phyloP scores from a whole-genome alignment of 2,888 invertebrate genomes.

The Plagodis pulveraria region DNA sequence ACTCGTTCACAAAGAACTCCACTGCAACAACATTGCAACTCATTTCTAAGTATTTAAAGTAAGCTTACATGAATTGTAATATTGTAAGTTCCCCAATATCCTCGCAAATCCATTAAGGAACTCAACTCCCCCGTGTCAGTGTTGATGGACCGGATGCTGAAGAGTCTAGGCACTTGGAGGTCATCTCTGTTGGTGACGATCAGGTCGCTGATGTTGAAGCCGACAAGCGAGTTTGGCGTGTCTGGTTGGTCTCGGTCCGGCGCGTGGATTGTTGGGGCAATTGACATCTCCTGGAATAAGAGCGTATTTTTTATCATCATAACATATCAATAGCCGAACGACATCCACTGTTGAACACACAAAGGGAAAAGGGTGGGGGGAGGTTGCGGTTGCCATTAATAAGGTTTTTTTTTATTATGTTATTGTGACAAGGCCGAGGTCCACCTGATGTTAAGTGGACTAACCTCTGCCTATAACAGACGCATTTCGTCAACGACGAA shows the following conservation, averaged over 20 bases:
- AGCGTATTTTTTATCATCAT: too few species aligned
- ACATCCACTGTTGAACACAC: too few species aligned
- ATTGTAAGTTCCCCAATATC: constrained; percentile 84
- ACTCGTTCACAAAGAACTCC: too few species aligned
- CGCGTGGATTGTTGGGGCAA: constrained; percentile 69
- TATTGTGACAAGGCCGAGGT: too few species aligned
- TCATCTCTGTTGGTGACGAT: constrained; percentile 51
- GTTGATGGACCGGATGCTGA: constrained; percentile 61
- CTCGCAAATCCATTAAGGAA: constrained; percentile 70
- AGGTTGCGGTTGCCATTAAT: too few species aligned
- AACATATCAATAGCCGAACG: too few species aligned
- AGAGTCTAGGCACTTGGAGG: constrained; percentile 55
- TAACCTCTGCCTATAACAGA: too few species aligned
- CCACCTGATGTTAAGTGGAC: too few species aligned
- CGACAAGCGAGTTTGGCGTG: constrained; percentile 81
- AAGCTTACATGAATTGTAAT: constrained; percentile 77
- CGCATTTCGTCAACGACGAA: too few species aligned
- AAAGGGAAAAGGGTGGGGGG: too few species aligned
- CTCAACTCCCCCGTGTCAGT: constrained; percentile 72
- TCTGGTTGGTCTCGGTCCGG: constrained; percentile 82
- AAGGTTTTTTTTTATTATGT: too few species aligned
- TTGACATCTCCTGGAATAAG: constrained; percentile 55
- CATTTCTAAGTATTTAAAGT: not conserved
- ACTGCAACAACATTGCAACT: too few species aligned
- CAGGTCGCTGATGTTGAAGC: constrained; percentile 72